phyloP scores from a whole-genome alignment of 2,797 vertebrate genomes.

The Ceryle rudis region DNA sequence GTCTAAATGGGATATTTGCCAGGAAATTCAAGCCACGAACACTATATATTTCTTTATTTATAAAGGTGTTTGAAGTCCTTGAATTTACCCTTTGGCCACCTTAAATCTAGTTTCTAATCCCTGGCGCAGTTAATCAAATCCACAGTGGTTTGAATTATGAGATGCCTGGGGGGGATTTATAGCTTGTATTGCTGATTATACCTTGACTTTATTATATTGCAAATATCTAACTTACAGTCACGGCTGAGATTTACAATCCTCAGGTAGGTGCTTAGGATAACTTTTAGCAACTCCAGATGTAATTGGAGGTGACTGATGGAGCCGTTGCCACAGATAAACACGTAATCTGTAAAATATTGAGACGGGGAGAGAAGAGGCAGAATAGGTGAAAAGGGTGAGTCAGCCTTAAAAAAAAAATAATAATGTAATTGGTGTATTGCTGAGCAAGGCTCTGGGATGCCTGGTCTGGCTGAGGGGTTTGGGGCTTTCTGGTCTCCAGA shows the following conservation, averaged over 20 bases:
- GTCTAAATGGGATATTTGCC: slow-evolving; percentile 5
- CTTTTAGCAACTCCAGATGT: not conserved
- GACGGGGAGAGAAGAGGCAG: not conserved
- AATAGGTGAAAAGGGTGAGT: not conserved
- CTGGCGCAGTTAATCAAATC: not conserved
- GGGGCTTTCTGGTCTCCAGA: not conserved
- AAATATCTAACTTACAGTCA: not conserved
- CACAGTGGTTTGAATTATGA: slow-evolving; percentile 43
- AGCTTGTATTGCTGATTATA: slow-evolving; percentile 50
- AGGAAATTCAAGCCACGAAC: not conserved
- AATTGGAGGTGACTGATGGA: slow-evolving; percentile 9
- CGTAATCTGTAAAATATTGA: not conserved
- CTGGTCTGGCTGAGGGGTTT: not conserved
- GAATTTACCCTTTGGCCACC: slow-evolving; percentile 50
- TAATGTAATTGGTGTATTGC: not conserved
- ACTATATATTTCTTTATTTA: slow-evolving; percentile 6
- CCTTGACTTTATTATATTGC: slow-evolving; percentile 50
- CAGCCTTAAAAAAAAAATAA: not conserved
- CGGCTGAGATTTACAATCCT: slow-evolving; percentile 9
- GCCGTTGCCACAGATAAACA: not conserved
- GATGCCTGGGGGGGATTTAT: slow-evolving; percentile 31
- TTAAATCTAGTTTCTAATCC: slow-evolving; percentile 30
- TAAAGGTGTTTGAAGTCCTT: slow-evolving; percentile 40
- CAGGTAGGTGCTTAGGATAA: slow-evolving; percentile 43
- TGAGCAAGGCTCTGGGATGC: not conserved